Base-by-base conservation (phyloP, 2,888 invertebrate species). In the Drosophila anceps region DNA sequence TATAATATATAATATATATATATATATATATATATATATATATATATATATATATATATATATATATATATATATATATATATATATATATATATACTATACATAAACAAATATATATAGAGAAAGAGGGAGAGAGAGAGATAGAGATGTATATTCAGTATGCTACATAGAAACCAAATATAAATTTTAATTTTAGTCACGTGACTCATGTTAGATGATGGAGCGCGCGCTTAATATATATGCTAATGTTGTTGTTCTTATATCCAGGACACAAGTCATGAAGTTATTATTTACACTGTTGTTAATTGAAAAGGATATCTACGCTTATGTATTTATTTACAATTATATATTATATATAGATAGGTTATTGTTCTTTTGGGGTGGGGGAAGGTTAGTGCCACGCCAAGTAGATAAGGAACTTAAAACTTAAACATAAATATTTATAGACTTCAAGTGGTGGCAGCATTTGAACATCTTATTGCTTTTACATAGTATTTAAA, bases 321-420 rank as follows among this genome's bases (percentile, higher is more conserved):
- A 83, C 82, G 63, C 81, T 75, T 77, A 73, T 61, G 51, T 80
- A 57, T 37, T 72, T 80, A 80, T 80, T 62, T 80, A 88, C 86
- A 84, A 65, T 72, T 65, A 55, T 63, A 57, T 64, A 61, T 15
- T 53, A 55, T 64, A 61, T 57, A 37, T 69, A 68, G 15, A 39
- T 44, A 54, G 72, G 43, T 27, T 50, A 33, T 39, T 35, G 69
- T 46, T 55, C 46, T 37, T 64, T 18, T 1, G 18, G 29, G 12
- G 29, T 50, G 18, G 29, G 57, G 76, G 75, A 64, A 64, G 73
- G 48, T 79, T 59, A 71, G 72, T 87, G 85, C 76, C 76, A 87
- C 70, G 71, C 67, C 76, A 82, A 76, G 70, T 69, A 82, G 67
- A 70, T 77, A 80, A 79, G 57, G 57, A 79, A 82, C 72, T 76